Base-by-base conservation (phyloP, 2,797 vertebrate genomes). In the Platalea minor region DNA sequence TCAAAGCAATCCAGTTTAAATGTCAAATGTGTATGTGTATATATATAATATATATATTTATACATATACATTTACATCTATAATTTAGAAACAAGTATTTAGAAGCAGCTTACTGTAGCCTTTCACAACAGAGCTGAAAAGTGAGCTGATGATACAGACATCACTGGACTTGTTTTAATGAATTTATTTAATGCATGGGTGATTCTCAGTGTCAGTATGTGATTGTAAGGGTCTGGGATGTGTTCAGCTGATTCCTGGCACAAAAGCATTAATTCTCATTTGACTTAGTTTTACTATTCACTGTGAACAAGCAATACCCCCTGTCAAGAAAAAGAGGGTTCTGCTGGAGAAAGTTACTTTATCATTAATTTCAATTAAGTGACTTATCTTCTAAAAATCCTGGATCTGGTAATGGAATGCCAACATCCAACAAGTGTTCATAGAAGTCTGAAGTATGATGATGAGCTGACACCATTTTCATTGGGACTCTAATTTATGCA, bases 1-100 rank as follows among this genome's bases (percentile, higher is more conserved):
- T 77, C 64, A 85, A 97, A 96, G 91, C 73, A 93, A 94, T 93
- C 77, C 75, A 89, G 80, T 65, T 96, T 94, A 97, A 97, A 94
- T 94, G 90, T 90, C 80, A 95, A 96, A 56, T 45, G 39, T 77
- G 2, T 11, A 20, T 53, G n/a, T 48, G n/a, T 43, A 2, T 53
- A 4, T 60, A 7, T 33, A 48, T 35, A 26, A 48, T 35, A 26
- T 28, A 20, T 59, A 25, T 23, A 48, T 43, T 89, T 96, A 94
- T 13, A 18, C 1, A 20, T 83, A 94, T 35, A 23, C 35, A 50
- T 93, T 83, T 73, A 53, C 19, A 95, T 86, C 78, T 96, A 86
- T 91, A 94, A 88, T 84, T 80, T 85, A 85, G 80, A 94, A 96
- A 64, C 61, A 72, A 77, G 60, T 77, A n/a, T 76, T 88, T 89